Conservation (phyloP, 2,888 invertebrate genomes). For the Himalopsyche kuldschensis region DNA sequence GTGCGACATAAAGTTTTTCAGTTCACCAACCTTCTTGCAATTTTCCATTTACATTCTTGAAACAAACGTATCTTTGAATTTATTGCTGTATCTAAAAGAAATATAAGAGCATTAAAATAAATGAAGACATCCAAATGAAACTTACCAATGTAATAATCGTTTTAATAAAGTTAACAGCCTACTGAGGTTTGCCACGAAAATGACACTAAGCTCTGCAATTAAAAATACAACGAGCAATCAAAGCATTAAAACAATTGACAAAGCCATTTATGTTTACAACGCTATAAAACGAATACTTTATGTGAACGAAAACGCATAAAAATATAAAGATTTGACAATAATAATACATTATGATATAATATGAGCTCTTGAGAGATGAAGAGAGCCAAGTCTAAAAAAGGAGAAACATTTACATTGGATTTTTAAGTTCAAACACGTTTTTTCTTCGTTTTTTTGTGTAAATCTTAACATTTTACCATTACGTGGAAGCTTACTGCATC, state of each 20-base stretch:
- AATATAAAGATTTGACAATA: neutral
- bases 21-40: too few species aligned
- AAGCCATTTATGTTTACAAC: conserved; percentile 23
- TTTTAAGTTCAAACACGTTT: too few species aligned
- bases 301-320: too few species aligned
- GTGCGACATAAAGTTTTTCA: too few species aligned
- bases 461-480: too few species aligned
- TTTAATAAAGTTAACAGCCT: neutral
- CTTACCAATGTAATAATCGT: neutral
- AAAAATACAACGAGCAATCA: conserved; percentile 27
- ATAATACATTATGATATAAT: neutral
- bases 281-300: neutral
- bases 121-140: neutral
- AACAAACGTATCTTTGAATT: too few species aligned
- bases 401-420: too few species aligned
- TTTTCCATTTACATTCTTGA: too few species aligned
- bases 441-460: too few species aligned
- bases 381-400: too few species aligned
- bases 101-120: neutral
- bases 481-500: too few species aligned
- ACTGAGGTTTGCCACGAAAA: neutral
- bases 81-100: neutral
- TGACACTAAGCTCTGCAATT: conserved; percentile 7
- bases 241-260: conserved; percentile 28
- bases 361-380: too few species aligned